A percentile compares a stretch with the other conserved stretches of the same genome.
Conservation (phyloP, 2,888 invertebrate genomes). For the Acronicta alni region DNA sequence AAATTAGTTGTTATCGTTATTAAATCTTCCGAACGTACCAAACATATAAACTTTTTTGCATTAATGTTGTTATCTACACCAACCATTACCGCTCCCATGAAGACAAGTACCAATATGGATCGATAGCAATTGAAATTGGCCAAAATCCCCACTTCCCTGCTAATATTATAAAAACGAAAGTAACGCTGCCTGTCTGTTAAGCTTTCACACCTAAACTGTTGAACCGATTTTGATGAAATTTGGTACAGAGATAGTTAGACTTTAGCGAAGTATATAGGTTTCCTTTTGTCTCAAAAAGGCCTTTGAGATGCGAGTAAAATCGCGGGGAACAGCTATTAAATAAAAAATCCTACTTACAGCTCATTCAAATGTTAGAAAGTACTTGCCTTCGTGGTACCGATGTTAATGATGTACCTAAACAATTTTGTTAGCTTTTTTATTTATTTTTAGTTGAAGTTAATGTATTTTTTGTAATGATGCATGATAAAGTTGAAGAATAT, state of each 20-base stretch:
- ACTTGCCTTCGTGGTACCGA: slow-evolving; percentile 13
- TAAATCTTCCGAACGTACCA: not conserved
- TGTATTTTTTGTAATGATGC: slow-evolving; percentile 55
- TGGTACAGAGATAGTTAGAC: too few relatives aligned
- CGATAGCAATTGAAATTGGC: too few relatives aligned
- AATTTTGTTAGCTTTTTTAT: slow-evolving; percentile 61
- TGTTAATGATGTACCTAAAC: slow-evolving; percentile 27
- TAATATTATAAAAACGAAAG: too few relatives aligned
- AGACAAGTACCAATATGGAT: slow-evolving; percentile 1
- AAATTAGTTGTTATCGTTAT: not conserved
- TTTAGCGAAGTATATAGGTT: too few relatives aligned
- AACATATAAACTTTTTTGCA: slow-evolving; percentile 19
- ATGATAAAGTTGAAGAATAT: slow-evolving; percentile 57
- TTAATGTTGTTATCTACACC: slow-evolving; percentile 12
- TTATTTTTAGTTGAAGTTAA: slow-evolving; percentile 63
- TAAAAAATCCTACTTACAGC: too few relatives aligned
- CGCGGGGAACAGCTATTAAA: too few relatives aligned
- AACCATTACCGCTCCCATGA: slow-evolving; percentile 15
- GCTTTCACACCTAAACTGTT: too few relatives aligned
- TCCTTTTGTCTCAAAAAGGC: too few relatives aligned
- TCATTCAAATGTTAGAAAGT: not conserved
- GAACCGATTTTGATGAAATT: too few relatives aligned
- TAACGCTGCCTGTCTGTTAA: too few relatives aligned
- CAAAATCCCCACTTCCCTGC: too few relatives aligned
- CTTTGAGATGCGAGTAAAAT: too few relatives aligned